Evolutionary conservation across 2,113 vertebrate genomes (phyloP).

Genomic region (Apeltes quadracus): DNA sequence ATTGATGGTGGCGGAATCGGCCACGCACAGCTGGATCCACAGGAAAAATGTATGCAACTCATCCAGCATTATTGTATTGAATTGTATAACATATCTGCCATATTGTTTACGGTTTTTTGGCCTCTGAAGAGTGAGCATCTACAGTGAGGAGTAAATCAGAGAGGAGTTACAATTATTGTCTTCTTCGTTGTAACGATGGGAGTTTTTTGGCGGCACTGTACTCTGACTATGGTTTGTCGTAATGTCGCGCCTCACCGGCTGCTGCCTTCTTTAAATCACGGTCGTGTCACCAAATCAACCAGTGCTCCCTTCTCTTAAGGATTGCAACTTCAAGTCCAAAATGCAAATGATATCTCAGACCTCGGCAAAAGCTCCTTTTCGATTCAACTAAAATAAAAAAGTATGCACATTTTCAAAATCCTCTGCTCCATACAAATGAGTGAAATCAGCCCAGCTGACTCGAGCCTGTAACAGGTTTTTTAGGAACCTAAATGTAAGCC

Average conservation of each 20-base stretch:
- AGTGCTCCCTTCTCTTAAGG: slow-evolving; percentile 32
- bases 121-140: neutral
- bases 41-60: neutral
- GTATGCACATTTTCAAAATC: slow-evolving; percentile 63
- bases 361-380: slow-evolving; percentile 40
- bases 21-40: neutral
- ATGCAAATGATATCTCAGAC: slow-evolving; percentile 28
- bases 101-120: neutral
- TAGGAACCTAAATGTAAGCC: slow-evolving; percentile 53
- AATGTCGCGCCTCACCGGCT: neutral
- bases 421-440: slow-evolving; percentile 57
- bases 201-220: neutral
- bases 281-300: neutral
- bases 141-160: neutral
- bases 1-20: neutral
- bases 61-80: neutral
- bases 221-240: neutral
- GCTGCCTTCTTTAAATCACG: neutral
- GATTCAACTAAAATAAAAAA: slow-evolving; percentile 61
- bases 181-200: neutral
- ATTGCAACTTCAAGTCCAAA: slow-evolving; percentile 27
- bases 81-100: neutral
- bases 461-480: slow-evolving; percentile 47
- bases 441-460: slow-evolving; percentile 83
- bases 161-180: neutral